Base-by-base conservation (phyloP, 1,140 invertebrate species). In the Philotrypesis tridentata region DNA sequence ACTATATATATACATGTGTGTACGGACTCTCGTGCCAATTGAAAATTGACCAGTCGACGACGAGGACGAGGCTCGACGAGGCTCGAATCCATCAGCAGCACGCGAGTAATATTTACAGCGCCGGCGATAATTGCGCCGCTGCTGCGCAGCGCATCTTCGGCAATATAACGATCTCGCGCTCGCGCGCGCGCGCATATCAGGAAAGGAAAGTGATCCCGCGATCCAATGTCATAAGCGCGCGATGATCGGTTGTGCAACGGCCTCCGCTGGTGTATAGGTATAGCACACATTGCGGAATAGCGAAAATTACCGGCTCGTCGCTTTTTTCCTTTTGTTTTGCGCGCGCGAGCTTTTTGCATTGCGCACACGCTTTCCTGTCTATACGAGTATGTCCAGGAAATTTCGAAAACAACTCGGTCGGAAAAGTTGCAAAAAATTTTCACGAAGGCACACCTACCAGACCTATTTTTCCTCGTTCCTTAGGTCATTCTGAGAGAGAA, bases 131-230 rank as follows among this genome's bases (percentile, higher is more conserved):
- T 65, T 29, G 27, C 63, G 25, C 63, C 48, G 63, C 63, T 29
- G 27, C 63, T 7, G 25, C 48, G 63, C 63, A 29, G 23, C 40
- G 31, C 71, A 37, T 14, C 71, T 40, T 48, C 37, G 23, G 27
- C 43, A 40, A 80, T 61, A 80, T 61, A 80, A 80, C 73, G 60
- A 25, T 43, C 17, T 81, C 48, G 71, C 71, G n/a, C 40, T 7
- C 43, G n/a, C 40, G 17, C 43, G 60, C 8, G 17, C 82, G 85
- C 82, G 81, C 33, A 37, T 83, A 86, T 85, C 84, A 85, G 83
- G 83, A 87, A 85, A 85, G 85, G 85, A 86, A 87, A 87, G 86
- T 85, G 80, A 85, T 85, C 77, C 82, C 61, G 61, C 61, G 25
- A 65, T 65, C 61, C 61, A 65, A 85, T 87, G 84, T 85, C 83